Evolutionary conservation across 2,888 invertebrate genomes (phyloP), one percentile per base, ranked within the genome.

Genomic region (Seira ritae): DNA sequence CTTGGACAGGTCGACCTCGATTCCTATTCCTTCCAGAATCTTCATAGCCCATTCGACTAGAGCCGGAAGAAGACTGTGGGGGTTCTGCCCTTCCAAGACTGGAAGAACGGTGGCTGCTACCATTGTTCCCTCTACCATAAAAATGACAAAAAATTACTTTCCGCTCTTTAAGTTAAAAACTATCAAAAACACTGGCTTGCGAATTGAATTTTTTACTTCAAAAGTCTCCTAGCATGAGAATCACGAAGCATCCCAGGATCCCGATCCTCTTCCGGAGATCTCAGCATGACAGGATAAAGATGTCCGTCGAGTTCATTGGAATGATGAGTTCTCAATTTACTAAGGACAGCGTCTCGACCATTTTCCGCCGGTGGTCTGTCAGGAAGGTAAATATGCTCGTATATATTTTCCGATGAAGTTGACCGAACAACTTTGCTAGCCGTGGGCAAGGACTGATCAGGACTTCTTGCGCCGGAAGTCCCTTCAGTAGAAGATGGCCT

Each of bases 351-450:
- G 8, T 31, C 31, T 4, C 60, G 17, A 60, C 60, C 20, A 19
- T 19, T 60, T 8, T 73, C 73, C 1, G 20, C 60, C 12, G 42
- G 75, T 55, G 74, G 60, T 10, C 20, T 69, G 15, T 84, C 76
- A 4, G 87, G 84, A 55, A 84, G 75, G 73, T 86, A 89, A 60
- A 89, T 72, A 69, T 87, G 87, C 46, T 89, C 89, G 66, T 89
- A 89, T 20, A 88, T 70, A 74, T 88, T 89, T 76, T 87, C 88
- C 6, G 86, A 84, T 0, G 86, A 80, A 0, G 60, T 67, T 12
- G 85, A 84, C 12, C 66, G 31, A 4, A 31, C 31, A 31, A 31
- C 31, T 31, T 31, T 31, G 31, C 8, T 31, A 4, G 31, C 8
- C 3, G 46, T n/a, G 62, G 83, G 22, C 66, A 66, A 1, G 1